phyloP scores from a whole-genome alignment of 2,888 invertebrate genomes.

The Sarcophaga carnaria region DNA sequence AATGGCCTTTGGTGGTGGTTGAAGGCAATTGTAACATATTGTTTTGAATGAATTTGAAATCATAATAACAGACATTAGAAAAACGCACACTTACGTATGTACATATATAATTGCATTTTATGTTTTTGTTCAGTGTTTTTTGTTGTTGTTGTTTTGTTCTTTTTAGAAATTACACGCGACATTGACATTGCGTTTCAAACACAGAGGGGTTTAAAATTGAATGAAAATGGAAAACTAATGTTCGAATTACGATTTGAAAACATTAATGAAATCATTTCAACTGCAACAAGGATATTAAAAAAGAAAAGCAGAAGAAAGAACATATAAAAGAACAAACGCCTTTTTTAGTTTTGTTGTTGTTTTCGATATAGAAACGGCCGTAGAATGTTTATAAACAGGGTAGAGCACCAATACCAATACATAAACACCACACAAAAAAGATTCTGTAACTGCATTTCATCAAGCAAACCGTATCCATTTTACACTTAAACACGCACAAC shows the following conservation, averaged over 20 bases:
- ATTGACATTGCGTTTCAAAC: constrained; percentile 40
- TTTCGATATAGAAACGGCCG: not conserved
- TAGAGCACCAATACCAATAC: not conserved
- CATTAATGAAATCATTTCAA: constrained; percentile 38
- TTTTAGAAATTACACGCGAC: constrained; percentile 25
- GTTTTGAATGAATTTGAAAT: constrained; percentile 56
- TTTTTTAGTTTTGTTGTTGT: not conserved
- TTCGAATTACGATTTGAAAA: not conserved
- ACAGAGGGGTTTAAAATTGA: not conserved
- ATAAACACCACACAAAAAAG: no score
- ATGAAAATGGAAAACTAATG: not conserved
- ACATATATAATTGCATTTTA: constrained; percentile 21
- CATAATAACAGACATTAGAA: constrained; percentile 60
- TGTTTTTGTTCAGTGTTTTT: not conserved
- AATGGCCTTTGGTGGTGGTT: not conserved
- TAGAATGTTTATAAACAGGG: not conserved
- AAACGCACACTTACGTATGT: constrained; percentile 24
- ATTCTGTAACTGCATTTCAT: no score
- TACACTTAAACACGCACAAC: no score
- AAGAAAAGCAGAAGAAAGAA: not conserved
- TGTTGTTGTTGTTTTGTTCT: not conserved
- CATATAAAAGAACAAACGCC: not conserved
- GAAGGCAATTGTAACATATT: constrained; percentile 55
- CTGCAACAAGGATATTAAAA: constrained; percentile 23
- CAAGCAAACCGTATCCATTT: no score